Evolutionary conservation across 2,113 vertebrate species (phyloP).

Genomic region (Oncorhynchus mykiss): DNA sequence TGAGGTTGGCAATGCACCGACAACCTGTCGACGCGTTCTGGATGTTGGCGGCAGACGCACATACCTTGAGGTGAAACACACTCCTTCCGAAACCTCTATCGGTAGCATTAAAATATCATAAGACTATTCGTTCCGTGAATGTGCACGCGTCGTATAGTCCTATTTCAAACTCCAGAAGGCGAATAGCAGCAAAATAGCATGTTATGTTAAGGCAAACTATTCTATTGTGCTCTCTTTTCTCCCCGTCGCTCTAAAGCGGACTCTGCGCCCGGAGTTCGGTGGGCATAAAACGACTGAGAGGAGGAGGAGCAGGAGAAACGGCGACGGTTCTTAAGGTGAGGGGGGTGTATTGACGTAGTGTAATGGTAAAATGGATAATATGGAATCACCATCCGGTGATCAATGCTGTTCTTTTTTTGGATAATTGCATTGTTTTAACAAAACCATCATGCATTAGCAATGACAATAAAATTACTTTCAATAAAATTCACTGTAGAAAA

Average conservation of each 20-base stretch:
- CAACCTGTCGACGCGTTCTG: constrained; percentile 54
- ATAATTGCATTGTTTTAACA: no score
- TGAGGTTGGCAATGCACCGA: constrained; percentile 4
- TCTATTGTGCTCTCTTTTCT: constrained; percentile 60
- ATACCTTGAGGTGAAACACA: constrained; percentile 80
- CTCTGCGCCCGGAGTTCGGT: constrained; percentile 60
- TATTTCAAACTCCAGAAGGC: constrained; percentile 49
- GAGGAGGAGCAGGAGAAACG: constrained; percentile 31
- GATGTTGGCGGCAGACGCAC: constrained; percentile 16
- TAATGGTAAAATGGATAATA: neutral
- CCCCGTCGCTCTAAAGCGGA: constrained; percentile 37
- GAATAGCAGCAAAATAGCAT: constrained; percentile 55
- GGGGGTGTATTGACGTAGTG: neutral
- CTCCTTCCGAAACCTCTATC: constrained; percentile 76
- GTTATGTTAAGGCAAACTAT: constrained; percentile 49
- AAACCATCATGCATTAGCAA: no score
- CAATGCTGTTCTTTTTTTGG: no score
- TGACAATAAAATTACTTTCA: no score
- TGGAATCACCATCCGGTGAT: no score
- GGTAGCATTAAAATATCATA: constrained; percentile 73
- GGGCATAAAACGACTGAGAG: constrained; percentile 62
- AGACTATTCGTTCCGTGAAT: constrained; percentile 19
- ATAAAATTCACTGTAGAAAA: no score
- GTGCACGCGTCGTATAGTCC: constrained; percentile 29
- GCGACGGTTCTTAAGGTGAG: neutral